Evolutionary conservation across 2,797 vertebrate species (phyloP).

Genomic region (Syngnathus acus): DNA sequence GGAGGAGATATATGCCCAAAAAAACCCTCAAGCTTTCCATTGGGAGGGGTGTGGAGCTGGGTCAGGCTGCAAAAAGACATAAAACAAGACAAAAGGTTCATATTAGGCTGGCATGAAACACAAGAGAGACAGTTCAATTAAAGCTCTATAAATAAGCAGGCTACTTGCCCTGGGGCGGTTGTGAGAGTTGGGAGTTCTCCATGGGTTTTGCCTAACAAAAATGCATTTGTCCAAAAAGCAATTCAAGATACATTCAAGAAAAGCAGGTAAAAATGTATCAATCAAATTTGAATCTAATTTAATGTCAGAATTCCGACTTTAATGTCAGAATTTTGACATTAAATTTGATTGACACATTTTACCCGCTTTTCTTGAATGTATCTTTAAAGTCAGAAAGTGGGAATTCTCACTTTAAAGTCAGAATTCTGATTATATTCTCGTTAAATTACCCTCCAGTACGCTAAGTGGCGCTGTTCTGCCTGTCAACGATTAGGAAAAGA

Average conservation of each 20-base stretch:
- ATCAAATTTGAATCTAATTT: not conserved
- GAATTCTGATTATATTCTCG: too few relatives aligned
- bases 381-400: not conserved
- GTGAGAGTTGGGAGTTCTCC: slow-evolving; percentile 42
- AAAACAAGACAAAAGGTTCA: slow-evolving; percentile 37
- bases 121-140: slow-evolving; percentile 63
- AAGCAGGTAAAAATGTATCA: not conserved
- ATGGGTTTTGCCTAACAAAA: slow-evolving; percentile 7
- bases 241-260: not conserved
- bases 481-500: not conserved
- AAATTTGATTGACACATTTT: too few relatives aligned
- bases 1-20: slow-evolving; percentile 44
- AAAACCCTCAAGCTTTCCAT: not conserved
- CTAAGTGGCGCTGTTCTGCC: not conserved
- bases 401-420: too few relatives aligned
- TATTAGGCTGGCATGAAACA: slow-evolving; percentile 42
- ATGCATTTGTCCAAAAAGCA: not conserved
- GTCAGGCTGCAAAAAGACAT: slow-evolving; percentile 21
- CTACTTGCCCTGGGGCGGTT: slow-evolving; percentile 60
- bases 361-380: not conserved
- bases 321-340: too few relatives aligned
- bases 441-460: not conserved
- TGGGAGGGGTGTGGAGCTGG: slow-evolving; percentile 22
- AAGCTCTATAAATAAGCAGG: slow-evolving; percentile 61
- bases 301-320: too few relatives aligned